Percentiles rank a stretch among this genome's conserved stretches.
These are phyloP conservation scores for Bolinopsis microptera DNA, from an alignment of 37 sponge, comb jelly and placozoan genomes.

Conservation along the genomic window DNA sequence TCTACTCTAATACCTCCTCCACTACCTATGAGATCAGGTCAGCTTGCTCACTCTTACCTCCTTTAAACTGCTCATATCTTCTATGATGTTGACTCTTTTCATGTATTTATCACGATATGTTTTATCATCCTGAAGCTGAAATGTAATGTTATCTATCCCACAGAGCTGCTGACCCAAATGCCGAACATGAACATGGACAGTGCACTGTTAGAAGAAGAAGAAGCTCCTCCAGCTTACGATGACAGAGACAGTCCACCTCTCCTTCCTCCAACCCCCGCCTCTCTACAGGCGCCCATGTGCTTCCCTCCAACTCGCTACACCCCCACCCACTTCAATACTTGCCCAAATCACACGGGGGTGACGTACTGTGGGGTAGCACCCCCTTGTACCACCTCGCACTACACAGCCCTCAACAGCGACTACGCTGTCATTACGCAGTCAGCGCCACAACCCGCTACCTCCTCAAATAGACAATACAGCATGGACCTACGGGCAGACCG, in stretches of 20 bases:
- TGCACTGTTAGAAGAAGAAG: slow-evolving; percentile 1
- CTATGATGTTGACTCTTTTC: too few relatives aligned
- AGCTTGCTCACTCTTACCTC: too few relatives aligned
- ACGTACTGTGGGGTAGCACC: neutral
- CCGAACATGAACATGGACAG: neutral
- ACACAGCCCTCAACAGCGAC: slow-evolving; percentile 28
- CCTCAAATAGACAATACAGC: slow-evolving; percentile 58
- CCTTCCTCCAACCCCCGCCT: neutral
- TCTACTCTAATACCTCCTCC: slow-evolving; percentile 44
- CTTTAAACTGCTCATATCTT: too few relatives aligned
- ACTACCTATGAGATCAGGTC: slow-evolving; percentile 35
- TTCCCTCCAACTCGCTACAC: slow-evolving; percentile 52
- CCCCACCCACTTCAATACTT: slow-evolving; percentile 51
- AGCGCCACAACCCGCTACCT: slow-evolving; percentile 2
- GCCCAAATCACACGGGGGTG: neutral
- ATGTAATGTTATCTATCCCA: too few relatives aligned
- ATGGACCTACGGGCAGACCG: slow-evolving; percentile 56
- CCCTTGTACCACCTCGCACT: neutral
- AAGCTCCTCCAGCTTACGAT: slow-evolving; percentile 61
- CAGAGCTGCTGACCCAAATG: slow-evolving; percentile 27
- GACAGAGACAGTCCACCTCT: slow-evolving; percentile 18
- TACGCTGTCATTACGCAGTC: slow-evolving; percentile 40
- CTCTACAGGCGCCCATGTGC: neutral
- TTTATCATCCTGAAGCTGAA: too few relatives aligned
- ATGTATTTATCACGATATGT: too few relatives aligned